Evolutionary conservation across 2,113 vertebrate species (phyloP).

Genomic region (Toxostoma redivivum): DNA sequence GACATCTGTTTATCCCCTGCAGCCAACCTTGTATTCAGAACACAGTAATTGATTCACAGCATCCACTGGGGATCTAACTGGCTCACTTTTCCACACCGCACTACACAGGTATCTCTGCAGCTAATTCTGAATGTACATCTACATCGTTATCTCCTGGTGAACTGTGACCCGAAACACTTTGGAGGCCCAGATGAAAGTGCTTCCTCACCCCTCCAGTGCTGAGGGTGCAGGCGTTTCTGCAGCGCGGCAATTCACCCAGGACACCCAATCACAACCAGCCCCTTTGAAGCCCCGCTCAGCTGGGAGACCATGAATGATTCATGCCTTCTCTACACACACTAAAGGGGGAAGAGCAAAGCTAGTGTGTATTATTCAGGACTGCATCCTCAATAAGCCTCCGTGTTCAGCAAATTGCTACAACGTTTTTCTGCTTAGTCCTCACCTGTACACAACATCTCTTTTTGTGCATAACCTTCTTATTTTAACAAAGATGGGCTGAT

Average conservation of each 20-base stretch:
- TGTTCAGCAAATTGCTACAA: constrained; percentile 87
- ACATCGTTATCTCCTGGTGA: constrained; percentile 84
- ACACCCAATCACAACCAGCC: constrained; percentile 87
- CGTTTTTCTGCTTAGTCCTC: constrained; percentile 81
- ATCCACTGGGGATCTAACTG: constrained; percentile 85
- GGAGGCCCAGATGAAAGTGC: constrained; percentile 84
- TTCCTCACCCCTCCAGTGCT: constrained; percentile 83
- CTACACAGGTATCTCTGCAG: constrained; percentile 84
- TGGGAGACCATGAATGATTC: constrained; percentile 94
- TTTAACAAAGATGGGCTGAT: constrained; percentile 68
- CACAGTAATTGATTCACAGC: constrained; percentile 93
- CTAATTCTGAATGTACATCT: constrained; percentile 82
- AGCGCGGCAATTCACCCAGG: constrained; percentile 87
- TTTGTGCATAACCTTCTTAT: constrained; percentile 52
- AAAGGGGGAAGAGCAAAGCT: constrained; percentile 84
- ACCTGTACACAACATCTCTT: constrained; percentile 75
- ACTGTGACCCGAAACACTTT: constrained; percentile 86
- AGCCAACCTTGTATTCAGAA: constrained; percentile 91
- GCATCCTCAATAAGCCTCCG: constrained; percentile 82
- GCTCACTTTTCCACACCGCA: constrained; percentile 80
- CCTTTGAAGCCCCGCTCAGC: constrained; percentile 91
- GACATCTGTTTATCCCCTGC: constrained; percentile 89
- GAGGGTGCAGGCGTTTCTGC: constrained; percentile 80
- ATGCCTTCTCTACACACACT: constrained; percentile 88
- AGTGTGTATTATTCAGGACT: constrained; percentile 84